Evolutionary conservation across 2,888 invertebrate genomes (phyloP).

Genomic region (Agonopterix arenella): DNA sequence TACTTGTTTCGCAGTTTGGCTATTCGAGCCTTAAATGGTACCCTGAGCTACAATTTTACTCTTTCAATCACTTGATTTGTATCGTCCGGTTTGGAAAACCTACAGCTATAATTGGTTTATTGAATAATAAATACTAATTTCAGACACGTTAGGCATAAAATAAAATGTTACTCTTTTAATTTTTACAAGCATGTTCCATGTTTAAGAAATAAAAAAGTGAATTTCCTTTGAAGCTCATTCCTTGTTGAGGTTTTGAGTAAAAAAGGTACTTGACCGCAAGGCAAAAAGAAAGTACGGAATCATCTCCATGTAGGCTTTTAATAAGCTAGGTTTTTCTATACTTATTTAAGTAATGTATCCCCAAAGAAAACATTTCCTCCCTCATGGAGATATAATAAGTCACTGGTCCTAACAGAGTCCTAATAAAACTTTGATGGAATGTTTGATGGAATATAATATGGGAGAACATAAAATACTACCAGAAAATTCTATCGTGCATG

Average conservation of each 20-base stretch:
- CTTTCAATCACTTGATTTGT: too few relatives aligned
- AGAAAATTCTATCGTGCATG: constrained; percentile 40
- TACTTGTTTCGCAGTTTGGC: constrained; percentile 22
- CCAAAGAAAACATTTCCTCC: background rate
- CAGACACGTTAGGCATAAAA: background rate
- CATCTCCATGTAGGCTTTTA: too few relatives aligned
- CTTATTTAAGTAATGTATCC: background rate
- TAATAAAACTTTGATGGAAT: constrained; percentile 44
- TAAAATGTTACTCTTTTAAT: background rate
- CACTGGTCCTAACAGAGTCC: constrained; percentile 38
- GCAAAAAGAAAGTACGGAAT: too few relatives aligned
- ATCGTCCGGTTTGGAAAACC: constrained; percentile 5
- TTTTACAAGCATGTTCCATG: too few relatives aligned
- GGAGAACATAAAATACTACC: constrained; percentile 42
- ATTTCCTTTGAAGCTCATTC: too few relatives aligned
- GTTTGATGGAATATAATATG: constrained; percentile 12
- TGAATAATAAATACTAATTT: background rate
- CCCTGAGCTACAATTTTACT: constrained; percentile 11
- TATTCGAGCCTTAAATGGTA: constrained; percentile 8
- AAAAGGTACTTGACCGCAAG: too few relatives aligned
- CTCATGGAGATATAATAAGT: constrained; percentile 16
- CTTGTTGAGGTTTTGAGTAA: too few relatives aligned
- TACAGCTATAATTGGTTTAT: constrained; percentile 1
- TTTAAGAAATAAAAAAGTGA: too few relatives aligned
- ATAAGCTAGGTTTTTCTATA: too few relatives aligned